A percentile compares a stretch with the other conserved stretches of the same genome.
Evolutionary conservation across 2,113 vertebrate species (phyloP).

Genomic region (Riparia riparia): DNA sequence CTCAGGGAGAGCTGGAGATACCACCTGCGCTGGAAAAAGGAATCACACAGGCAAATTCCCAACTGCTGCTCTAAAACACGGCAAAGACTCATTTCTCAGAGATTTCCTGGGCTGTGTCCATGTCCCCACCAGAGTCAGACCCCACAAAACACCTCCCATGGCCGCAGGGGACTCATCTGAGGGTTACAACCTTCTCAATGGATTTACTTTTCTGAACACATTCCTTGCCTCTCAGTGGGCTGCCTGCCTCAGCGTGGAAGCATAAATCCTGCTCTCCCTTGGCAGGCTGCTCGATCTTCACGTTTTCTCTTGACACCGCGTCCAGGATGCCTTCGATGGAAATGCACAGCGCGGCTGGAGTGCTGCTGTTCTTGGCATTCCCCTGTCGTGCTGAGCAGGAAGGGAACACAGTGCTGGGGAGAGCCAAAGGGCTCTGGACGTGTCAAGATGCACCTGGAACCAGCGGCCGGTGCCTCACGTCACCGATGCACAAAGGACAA

Average conservation of each 20-base stretch:
- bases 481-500: neutral
- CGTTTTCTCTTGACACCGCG: neutral
- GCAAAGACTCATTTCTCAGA: neutral
- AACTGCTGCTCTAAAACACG: neutral
- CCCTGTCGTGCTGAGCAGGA: neutral
- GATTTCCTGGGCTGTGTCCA: neutral
- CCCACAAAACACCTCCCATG: accelerated
- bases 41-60: neutral
- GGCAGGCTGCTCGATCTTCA: neutral
- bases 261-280: neutral
- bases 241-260: accelerated
- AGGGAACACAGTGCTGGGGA: neutral
- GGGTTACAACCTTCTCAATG: neutral
- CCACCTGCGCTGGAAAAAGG: neutral
- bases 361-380: neutral
- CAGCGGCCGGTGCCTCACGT: neutral
- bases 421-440: neutral
- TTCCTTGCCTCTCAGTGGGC: neutral
- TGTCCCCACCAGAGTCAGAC: neutral
- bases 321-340: neutral
- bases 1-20: neutral
- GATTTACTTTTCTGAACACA: neutral
- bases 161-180: neutral
- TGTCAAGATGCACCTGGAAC: slow-evolving; percentile 27
- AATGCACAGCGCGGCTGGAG: neutral